Evolutionary conservation across 2,797 vertebrate genomes (phyloP).

Genomic region (Euthynnus affinis): DNA sequence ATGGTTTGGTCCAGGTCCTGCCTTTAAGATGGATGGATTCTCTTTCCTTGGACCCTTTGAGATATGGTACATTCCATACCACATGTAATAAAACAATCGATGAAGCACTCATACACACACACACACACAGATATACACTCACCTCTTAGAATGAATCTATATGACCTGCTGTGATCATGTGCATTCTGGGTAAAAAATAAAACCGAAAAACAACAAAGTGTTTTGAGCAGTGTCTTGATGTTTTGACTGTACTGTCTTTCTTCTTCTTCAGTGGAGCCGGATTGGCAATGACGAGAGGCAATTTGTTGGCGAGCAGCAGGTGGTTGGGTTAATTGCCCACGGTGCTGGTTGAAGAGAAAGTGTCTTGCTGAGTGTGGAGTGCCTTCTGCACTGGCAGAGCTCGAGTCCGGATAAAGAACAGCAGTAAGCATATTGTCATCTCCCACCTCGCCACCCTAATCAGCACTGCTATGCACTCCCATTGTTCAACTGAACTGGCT

Average conservation of each 20-base stretch:
- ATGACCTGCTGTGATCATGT: not conserved
- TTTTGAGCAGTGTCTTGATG: conserved; percentile 38
- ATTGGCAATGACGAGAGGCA: conserved; percentile 62
- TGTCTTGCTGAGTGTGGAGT: conserved; percentile 70
- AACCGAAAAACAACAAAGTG: not conserved
- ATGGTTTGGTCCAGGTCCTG: conserved; percentile 60
- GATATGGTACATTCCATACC: conserved; percentile 51
- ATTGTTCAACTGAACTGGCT: conserved; percentile 80
- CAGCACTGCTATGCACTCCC: conserved; percentile 71
- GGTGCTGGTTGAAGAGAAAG: conserved; percentile 63
- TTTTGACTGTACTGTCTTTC: conserved; percentile 55
- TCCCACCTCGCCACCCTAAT: conserved; percentile 79
- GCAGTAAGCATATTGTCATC: conserved; percentile 80
- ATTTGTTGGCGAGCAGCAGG: conserved; percentile 79
- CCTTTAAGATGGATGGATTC: conserved; percentile 74
- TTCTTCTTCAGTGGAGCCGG: conserved; percentile 44
- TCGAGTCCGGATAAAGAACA: conserved; percentile 74
- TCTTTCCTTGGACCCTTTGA: conserved; percentile 54
- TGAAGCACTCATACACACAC: conserved; percentile 9
- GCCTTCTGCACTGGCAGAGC: conserved; percentile 63
- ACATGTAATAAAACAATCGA: conserved; percentile 45
- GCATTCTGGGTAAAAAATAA: conserved; percentile 5
- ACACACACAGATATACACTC: not conserved
- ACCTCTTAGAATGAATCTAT: conserved; percentile 27
- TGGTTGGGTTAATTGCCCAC: conserved; percentile 79